A percentile compares a stretch with the other conserved stretches of the same genome.
phyloP scores from a whole-genome alignment of 2,888 invertebrate species.

The Caenorhabditis wallacei region DNA sequence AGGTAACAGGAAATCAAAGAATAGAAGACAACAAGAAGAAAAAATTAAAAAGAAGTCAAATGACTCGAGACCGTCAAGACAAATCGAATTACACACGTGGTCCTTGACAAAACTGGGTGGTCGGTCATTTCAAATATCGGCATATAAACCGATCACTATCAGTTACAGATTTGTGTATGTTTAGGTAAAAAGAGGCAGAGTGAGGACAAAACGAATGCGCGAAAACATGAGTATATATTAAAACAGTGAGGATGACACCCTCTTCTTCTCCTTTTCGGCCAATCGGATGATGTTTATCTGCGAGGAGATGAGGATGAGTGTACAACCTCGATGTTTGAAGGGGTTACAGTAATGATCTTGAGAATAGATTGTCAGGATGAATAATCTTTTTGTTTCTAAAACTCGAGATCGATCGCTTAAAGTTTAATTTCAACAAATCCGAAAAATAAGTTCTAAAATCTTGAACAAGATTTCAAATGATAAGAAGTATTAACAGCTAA shows the following conservation, averaged over 20 bases:
- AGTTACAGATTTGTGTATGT: slow-evolving; percentile 25
- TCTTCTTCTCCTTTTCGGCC: slow-evolving; percentile 33
- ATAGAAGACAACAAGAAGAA: slow-evolving; percentile 15
- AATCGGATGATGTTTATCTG: slow-evolving; percentile 58
- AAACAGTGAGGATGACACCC: slow-evolving; percentile 54
- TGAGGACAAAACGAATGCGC: slow-evolving; percentile 42
- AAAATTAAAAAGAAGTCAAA: slow-evolving; percentile 19
- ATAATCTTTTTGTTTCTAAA: slow-evolving; percentile 1
- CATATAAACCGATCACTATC: slow-evolving; percentile 56
- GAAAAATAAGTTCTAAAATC: too few relatives aligned
- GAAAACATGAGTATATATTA: slow-evolving; percentile 63
- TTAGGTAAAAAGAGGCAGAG: slow-evolving; percentile 3
- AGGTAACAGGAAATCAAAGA: slow-evolving; percentile 12
- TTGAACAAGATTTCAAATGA: too few relatives aligned
- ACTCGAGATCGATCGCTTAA: neutral
- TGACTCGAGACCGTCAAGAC: slow-evolving; percentile 7
- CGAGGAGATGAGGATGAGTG: slow-evolving; percentile 38
- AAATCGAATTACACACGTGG: slow-evolving; percentile 40
- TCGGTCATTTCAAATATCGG: neutral
- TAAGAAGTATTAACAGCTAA: too few relatives aligned
- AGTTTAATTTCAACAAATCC: neutral
- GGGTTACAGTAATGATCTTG: slow-evolving; percentile 50
- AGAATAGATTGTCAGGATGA: slow-evolving; percentile 49
- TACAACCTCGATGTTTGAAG: slow-evolving; percentile 44
- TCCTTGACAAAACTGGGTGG: slow-evolving; percentile 31